Evolutionary conservation across 2,113 vertebrate species (phyloP).

Genomic region (Desmodus rotundus): DNA sequence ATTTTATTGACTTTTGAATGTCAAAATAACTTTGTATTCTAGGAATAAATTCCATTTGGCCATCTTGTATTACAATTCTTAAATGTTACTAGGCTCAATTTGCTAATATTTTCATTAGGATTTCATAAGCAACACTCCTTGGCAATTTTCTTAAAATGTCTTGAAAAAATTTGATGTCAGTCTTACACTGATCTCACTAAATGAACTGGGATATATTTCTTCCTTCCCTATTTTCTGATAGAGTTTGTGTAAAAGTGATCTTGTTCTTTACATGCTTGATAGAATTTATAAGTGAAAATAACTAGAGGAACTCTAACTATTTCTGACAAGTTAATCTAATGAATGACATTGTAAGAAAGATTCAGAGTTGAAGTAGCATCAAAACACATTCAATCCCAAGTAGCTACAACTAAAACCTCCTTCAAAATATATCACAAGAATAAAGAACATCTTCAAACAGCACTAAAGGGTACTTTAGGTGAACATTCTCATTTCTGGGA

Average conservation of each 20-base stretch:
- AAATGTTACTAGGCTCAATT: background rate
- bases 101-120: background rate
- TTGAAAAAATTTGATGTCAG: background rate
- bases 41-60: background rate
- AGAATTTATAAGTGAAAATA: background rate
- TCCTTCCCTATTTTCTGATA: background rate
- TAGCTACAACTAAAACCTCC: background rate
- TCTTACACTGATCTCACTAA: background rate
- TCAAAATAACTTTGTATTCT: background rate
- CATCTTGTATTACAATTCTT: background rate
- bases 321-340: background rate
- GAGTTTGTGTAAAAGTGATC: background rate
- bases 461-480: background rate
- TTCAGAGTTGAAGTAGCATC: background rate
- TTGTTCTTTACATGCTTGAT: background rate
- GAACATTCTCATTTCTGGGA: background rate
- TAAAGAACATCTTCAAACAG: background rate
- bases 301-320: conserved; percentile 20
- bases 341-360: background rate
- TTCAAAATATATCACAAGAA: background rate
- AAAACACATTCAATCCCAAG: background rate
- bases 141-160: background rate
- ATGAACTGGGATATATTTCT: background rate
- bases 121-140: background rate
- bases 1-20: background rate